phyloP scores from a whole-genome alignment of 2,888 invertebrate genomes.

The Lasioglossum villosulum region DNA sequence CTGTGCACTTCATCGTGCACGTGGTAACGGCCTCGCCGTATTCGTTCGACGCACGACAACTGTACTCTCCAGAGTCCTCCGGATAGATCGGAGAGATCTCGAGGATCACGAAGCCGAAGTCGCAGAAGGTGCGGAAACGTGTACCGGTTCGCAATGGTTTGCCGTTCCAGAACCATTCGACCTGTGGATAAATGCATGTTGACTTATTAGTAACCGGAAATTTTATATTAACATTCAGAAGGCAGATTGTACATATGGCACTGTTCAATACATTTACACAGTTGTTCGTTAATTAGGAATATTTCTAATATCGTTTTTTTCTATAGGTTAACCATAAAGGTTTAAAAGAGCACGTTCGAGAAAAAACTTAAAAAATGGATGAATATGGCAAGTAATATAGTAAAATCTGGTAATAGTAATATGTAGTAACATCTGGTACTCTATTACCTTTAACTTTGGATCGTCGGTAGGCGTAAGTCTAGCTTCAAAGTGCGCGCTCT shows the following conservation, averaged over 20 bases:
- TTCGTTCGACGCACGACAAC: conserved; percentile 94
- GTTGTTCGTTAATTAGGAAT: too few relatives aligned
- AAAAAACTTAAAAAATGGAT: neutral
- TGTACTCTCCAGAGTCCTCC: conserved; percentile 97
- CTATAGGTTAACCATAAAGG: too few relatives aligned
- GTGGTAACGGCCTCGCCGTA: conserved; percentile 96
- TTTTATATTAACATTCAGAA: neutral
- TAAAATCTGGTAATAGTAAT: neutral
- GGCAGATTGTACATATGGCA: too few relatives aligned
- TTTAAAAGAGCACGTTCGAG: too few relatives aligned
- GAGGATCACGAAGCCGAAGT: conserved; percentile 98
- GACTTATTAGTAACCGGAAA: neutral
- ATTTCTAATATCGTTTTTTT: too few relatives aligned
- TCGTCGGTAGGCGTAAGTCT: conserved; percentile 95
- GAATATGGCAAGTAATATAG: neutral
- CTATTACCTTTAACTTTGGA: conserved; percentile 91
- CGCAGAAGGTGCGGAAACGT: conserved; percentile 97
- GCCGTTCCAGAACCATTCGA: conserved; percentile 98
- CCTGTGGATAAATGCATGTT: conserved; percentile 83
- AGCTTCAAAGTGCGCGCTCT: conserved; percentile 96
- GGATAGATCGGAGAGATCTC: conserved; percentile 99
- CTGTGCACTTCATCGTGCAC: conserved; percentile 95
- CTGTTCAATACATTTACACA: too few relatives aligned
- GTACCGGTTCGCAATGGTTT: conserved; percentile 95
- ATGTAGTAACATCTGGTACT: neutral